These are phyloP conservation scores for Idaea biselata DNA, from an alignment of 2,888 invertebrate genomes.

Conservation along the genomic window DNA sequence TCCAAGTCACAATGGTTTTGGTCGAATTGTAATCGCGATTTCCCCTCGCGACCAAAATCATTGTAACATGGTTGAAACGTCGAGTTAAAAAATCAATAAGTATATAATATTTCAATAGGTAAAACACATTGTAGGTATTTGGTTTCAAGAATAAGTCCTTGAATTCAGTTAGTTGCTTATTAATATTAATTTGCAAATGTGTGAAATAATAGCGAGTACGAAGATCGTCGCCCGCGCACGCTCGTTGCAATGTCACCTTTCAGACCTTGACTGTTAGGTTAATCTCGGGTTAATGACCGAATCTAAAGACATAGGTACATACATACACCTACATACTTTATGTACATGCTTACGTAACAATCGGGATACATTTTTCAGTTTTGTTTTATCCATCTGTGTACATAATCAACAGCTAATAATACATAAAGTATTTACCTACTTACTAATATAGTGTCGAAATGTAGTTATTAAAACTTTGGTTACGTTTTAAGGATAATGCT, in stretches of 20 bases:
- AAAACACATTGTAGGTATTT: background rate
- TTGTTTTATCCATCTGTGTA: background rate
- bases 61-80: no score
- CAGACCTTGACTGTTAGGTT: slow-evolving; percentile 55
- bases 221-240: slow-evolving; percentile 47
- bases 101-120: no score
- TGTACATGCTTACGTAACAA: background rate
- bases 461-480: no score
- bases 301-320: slow-evolving; percentile 36
- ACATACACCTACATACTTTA: slow-evolving; percentile 21
- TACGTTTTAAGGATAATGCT: slow-evolving; percentile 11
- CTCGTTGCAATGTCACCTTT: slow-evolving; percentile 59
- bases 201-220: slow-evolving; percentile 25
- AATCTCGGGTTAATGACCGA: slow-evolving; percentile 58
- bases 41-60: no score
- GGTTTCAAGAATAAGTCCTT: background rate
- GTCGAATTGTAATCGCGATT: no score
- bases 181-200: slow-evolving; percentile 8
- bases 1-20: no score
- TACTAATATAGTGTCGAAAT: no score
- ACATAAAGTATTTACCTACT: background rate
- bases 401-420: background rate
- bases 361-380: background rate
- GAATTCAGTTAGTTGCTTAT: background rate
- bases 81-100: no score